Percentiles rank a stretch among this genome's conserved stretches.
phyloP scores from a whole-genome alignment of 2,888 invertebrate species.

The Neocrepidodera transversa region DNA sequence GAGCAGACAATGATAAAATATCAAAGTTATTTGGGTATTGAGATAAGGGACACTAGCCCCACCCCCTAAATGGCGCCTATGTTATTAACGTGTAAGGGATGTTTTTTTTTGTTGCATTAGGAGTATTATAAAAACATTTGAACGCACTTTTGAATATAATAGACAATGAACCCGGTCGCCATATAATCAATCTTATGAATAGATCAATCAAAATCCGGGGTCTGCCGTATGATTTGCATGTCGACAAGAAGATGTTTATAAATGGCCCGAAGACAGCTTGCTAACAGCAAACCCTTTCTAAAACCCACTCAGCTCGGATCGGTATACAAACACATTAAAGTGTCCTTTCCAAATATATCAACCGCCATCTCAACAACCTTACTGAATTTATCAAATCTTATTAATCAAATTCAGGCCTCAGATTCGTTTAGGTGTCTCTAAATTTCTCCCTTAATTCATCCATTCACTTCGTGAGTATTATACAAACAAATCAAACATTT shows the following conservation, averaged over 20 bases:
- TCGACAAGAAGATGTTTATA: constrained; percentile 62
- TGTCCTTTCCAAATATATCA: constrained; percentile 39
- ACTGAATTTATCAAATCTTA: constrained; percentile 35
- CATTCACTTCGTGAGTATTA: background rate
- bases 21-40: no score
- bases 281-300: constrained; percentile 46
- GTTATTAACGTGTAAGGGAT: no score
- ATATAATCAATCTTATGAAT: constrained; percentile 61
- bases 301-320: constrained; percentile 48
- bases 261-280: constrained; percentile 58
- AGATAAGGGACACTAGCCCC: no score
- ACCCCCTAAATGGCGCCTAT: no score
- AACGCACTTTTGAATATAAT: constrained; percentile 35
- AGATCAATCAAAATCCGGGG: constrained; percentile 61
- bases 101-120: no score
- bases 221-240: constrained; percentile 61
- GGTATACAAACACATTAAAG: constrained; percentile 45
- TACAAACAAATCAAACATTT: no score
- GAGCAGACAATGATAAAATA: no score
- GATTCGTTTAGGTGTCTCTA: constrained; percentile 9
- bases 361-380: constrained; percentile 29
- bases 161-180: constrained; percentile 48
- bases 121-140: constrained; percentile 30
- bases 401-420: constrained; percentile 26
- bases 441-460: constrained; percentile 2